Base-by-base conservation (phyloP, 2,797 vertebrate genomes). In the Sciaenops ocellatus region DNA sequence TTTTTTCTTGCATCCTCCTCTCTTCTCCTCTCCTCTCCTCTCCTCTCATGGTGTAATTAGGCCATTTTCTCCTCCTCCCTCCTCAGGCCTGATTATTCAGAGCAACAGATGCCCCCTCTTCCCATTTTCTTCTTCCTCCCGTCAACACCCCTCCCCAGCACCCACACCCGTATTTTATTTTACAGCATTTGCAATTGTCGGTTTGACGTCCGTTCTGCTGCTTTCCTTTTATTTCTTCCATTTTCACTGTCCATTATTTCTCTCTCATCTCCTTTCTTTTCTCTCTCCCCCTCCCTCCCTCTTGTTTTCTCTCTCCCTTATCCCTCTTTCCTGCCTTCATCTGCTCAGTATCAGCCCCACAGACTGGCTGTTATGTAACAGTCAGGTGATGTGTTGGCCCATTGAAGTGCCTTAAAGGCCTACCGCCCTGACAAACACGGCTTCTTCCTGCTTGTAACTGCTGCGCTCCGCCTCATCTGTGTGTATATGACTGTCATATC, bases 361-460 rank as follows among this genome's bases (percentile, higher is more conserved):
- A 80, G 89, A 74, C 83, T 5, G 69, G 55, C 80, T 57, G 73
- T 94, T 93, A 92, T 92, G 86, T 86, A 94, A 94, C 70, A 69
- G 89, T 94, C 91, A 94, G 90, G 91, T 93, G 91, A 92, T 79
- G 83, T 66, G 79, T 68, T 79, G 81, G 87, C 69, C 89, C 9
- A 51, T 62, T 61, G 70, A 76, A 69, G 69, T 63, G 34, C 82
- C 82, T 88, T 90, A 88, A 90, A 90, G 87, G 73, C 79, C 87
- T 3, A 76, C 54, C 30, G 73, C 64, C 85, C 77, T 69, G 61
- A 59, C 67, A 60, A 55, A 50, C 59, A 5, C 57, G 22, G 73
- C 73, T 3, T 66, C 74, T 51, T 1, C 48, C 30, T 22, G 28
- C 48, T 59, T 51, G 6, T 20, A 46, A 52, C 78, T 22, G 70